Evolutionary conservation across 2,888 invertebrate species (phyloP).

Genomic region (Deilephila porcellus): DNA sequence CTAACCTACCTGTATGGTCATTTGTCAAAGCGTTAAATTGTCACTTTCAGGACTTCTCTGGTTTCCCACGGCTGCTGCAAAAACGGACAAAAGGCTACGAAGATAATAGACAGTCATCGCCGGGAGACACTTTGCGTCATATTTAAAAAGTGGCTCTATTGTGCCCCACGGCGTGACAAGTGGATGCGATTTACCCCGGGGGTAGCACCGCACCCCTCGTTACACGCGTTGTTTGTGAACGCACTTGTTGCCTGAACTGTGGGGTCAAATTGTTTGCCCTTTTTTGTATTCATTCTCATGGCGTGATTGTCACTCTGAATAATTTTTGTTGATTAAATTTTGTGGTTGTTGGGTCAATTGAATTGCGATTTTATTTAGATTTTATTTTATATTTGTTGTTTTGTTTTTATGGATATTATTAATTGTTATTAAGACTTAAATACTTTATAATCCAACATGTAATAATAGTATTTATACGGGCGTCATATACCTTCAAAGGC

Average conservation of each 20-base stretch:
- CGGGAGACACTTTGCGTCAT: slow-evolving; percentile 65
- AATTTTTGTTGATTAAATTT: not conserved
- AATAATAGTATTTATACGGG: not conserved
- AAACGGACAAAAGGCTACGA: slow-evolving; percentile 56
- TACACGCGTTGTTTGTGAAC: slow-evolving; percentile 59
- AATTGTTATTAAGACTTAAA: not conserved
- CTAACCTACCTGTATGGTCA: slow-evolving; percentile 26
- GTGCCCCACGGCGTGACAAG: slow-evolving; percentile 73
- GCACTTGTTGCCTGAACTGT: slow-evolving; percentile 60
- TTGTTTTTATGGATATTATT: not conserved
- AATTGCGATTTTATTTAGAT: not conserved
- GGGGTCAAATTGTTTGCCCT: slow-evolving; percentile 22
- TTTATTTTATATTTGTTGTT: not conserved
- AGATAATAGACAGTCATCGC: slow-evolving; percentile 51
- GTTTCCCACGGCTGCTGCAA: slow-evolving; percentile 67
- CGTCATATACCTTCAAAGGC: not conserved
- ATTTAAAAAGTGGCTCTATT: slow-evolving; percentile 63
- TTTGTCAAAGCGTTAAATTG: slow-evolving; percentile 30
- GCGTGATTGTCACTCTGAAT: not conserved
- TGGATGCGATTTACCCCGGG: slow-evolving; percentile 59
- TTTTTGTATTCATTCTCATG: slow-evolving; percentile 8
- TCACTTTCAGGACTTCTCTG: slow-evolving; percentile 46
- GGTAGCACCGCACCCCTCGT: slow-evolving; percentile 50
- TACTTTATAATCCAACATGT: not conserved
- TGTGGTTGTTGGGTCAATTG: not conserved